Evolutionary conservation across 2,888 invertebrate genomes (phyloP).

Genomic region (Cosmia trapezina): DNA sequence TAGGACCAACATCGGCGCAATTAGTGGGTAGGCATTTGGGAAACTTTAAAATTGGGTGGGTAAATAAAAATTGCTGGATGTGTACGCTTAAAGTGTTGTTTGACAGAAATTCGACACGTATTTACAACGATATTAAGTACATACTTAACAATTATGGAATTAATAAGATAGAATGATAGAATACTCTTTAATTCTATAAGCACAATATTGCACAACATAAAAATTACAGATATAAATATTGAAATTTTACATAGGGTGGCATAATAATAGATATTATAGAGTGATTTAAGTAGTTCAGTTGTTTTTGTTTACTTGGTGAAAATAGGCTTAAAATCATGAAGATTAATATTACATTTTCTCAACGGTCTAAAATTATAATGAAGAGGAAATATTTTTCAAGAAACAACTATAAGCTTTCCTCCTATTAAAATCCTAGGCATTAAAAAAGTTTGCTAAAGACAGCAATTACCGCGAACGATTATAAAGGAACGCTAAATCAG

Average conservation of each 20-base stretch:
- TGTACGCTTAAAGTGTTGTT: neutral
- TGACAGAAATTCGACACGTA: neutral
- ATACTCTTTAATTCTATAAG: too few relatives aligned
- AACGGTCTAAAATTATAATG: neutral
- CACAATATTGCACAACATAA: too few relatives aligned
- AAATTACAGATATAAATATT: too few relatives aligned
- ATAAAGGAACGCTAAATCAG: slow-evolving; percentile 49
- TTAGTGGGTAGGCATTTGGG: slow-evolving; percentile 33
- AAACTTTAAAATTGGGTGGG: slow-evolving; percentile 10
- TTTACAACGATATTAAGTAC: too few relatives aligned
- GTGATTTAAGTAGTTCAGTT: neutral
- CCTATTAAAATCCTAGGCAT: slow-evolving; percentile 17
- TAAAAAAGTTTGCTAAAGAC: slow-evolving; percentile 31
- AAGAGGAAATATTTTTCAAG: neutral
- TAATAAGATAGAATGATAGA: too few relatives aligned
- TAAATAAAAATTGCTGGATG: slow-evolving; percentile 6
- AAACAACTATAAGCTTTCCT: neutral
- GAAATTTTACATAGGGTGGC: too few relatives aligned
- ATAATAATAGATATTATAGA: too few relatives aligned
- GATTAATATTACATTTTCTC: neutral
- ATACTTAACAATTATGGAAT: neutral
- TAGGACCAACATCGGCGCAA: slow-evolving; percentile 45
- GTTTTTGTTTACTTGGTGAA: neutral
- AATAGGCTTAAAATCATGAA: neutral
- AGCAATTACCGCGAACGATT: slow-evolving; percentile 47